Conservation (phyloP, 2,797 vertebrate genomes). For the Cyclopterus lumpus region DNA sequence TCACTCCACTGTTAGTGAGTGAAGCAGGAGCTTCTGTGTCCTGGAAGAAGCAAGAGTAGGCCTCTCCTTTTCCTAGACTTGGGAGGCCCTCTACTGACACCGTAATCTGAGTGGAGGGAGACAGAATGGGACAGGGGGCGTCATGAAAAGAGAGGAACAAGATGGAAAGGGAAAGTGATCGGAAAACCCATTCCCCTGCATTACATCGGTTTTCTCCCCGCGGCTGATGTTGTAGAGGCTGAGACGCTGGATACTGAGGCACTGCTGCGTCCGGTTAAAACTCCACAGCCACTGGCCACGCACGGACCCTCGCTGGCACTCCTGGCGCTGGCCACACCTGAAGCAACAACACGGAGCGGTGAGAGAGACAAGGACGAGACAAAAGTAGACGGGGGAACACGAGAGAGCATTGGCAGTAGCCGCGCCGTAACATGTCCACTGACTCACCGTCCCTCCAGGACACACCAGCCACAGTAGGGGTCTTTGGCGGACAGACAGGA, state of each 20-base stretch:
- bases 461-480: slow-evolving; percentile 98
- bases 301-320: slow-evolving; percentile 86
- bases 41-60: slow-evolving; percentile 93
- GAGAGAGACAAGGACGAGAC: background rate
- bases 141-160: background rate
- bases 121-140: background rate
- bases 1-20: slow-evolving; percentile 85
- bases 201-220: slow-evolving; percentile 90
- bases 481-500: slow-evolving; percentile 91
- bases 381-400: background rate
- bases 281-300: slow-evolving; percentile 95
- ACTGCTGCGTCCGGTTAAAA: slow-evolving; percentile 86
- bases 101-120: slow-evolving; percentile 82
- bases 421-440: too few relatives aligned
- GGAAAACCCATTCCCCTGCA: slow-evolving; percentile 1
- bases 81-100: slow-evolving; percentile 89
- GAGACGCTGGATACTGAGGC: slow-evolving; percentile 86
- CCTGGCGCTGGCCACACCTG: slow-evolving; percentile 89
- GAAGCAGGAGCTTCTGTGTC: slow-evolving; percentile 88
- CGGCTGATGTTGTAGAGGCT: slow-evolving; percentile 93
- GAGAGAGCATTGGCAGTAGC: background rate
- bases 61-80: slow-evolving; percentile 84
- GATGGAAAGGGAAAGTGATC: background rate
- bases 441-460: slow-evolving; percentile 92
- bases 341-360: slow-evolving; percentile 9